Percentiles rank a stretch among this genome's conserved stretches.
These are phyloP conservation scores for Andrena camellia DNA, from an alignment of 2,888 invertebrate species.

Conservation along the genomic window DNA sequence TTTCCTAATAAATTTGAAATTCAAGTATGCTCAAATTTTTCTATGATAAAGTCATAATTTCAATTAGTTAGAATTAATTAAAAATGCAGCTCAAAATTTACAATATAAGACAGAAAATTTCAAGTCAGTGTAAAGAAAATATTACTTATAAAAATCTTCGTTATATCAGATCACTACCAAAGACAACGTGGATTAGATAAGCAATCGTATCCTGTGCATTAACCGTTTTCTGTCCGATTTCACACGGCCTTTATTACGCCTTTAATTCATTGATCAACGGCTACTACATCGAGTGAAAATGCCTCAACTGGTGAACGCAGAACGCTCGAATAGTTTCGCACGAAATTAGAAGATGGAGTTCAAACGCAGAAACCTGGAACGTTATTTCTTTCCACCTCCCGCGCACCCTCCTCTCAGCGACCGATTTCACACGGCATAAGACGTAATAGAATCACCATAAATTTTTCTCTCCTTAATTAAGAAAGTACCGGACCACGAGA, in stretches of 20 bases:
- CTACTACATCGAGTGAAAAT: slow-evolving; percentile 10
- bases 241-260: slow-evolving; percentile 15
- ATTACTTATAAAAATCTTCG: neutral
- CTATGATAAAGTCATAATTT: no score
- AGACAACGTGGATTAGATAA: neutral
- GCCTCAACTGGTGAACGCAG: slow-evolving; percentile 5
- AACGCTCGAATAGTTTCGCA: slow-evolving; percentile 32
- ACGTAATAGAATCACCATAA: slow-evolving; percentile 31
- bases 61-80: no score
- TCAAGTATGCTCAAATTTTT: no score
- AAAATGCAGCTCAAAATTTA: no score
- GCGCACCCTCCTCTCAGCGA: neutral
- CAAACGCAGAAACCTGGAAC: slow-evolving; percentile 18
- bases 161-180: neutral
- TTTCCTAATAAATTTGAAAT: no score
- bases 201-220: neutral
- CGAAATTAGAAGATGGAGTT: slow-evolving; percentile 24
- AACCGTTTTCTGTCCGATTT: slow-evolving; percentile 38
- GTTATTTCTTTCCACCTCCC: slow-evolving; percentile 19
- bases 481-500: slow-evolving; percentile 1
- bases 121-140: no score
- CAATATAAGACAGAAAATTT: no score
- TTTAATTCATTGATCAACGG: slow-evolving; percentile 15
- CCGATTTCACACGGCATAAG: slow-evolving; percentile 46
- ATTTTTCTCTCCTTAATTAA: slow-evolving; percentile 13